Percentiles rank a stretch among this genome's conserved stretches.
Evolutionary conservation across 2,113 vertebrate genomes (phyloP).

Genomic region (Cichladusa arquata): DNA sequence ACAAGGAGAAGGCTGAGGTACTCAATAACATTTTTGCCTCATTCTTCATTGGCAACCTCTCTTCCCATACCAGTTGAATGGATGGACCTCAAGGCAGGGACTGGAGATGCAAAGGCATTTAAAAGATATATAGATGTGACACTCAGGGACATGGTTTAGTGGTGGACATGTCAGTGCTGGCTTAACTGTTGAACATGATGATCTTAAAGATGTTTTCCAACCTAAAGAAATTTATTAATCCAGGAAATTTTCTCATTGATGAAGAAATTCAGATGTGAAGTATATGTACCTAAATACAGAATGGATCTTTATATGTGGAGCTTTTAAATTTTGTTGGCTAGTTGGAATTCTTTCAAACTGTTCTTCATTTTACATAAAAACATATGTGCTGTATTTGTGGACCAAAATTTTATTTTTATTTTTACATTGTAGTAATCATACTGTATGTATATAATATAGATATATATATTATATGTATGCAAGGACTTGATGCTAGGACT

Average conservation of each 20-base stretch:
- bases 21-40: not conserved
- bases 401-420: conserved; percentile 16
- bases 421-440: not conserved
- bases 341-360: not conserved
- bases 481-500: not conserved
- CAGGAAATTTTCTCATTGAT: not conserved
- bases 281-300: not conserved
- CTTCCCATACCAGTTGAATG: accelerated
- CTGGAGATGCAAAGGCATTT: not conserved
- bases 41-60: not conserved
- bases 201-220: not conserved
- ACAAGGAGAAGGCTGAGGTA: not conserved
- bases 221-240: not conserved
- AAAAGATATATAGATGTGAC: not conserved
- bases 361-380: not conserved
- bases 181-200: not conserved
- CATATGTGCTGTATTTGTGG: not conserved
- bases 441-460: too few species aligned
- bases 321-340: not conserved
- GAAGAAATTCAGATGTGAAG: not conserved
- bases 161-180: too few species aligned
- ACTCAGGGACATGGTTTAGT: not conserved
- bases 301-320: not conserved
- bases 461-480: not conserved
- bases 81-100: not conserved